Evolutionary conservation across 2,888 invertebrate species (phyloP), one percentile per base, ranked within the genome.

Genomic region (Drosophila pullipes): DNA sequence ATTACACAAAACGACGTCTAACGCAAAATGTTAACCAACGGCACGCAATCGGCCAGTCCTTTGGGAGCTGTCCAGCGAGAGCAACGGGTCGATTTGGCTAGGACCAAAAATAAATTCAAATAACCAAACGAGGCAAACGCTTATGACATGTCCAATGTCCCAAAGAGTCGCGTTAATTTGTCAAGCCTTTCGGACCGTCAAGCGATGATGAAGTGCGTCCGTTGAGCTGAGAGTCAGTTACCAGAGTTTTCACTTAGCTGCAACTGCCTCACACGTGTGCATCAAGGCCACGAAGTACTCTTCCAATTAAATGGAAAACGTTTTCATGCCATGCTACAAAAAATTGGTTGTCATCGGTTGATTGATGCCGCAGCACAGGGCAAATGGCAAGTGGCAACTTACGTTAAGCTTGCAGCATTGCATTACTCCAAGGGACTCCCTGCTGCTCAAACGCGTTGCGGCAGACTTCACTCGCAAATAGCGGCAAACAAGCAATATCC

Each of bases 1-100:
- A 89, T 87, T 87, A 87, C 80, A 76, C 76, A 75, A 85, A 87
- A 77, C 74, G 85, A 70, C 72, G 82, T 85, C 82, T 82, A 68
- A 69, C 74, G 75, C 69, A 69, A 75, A 88, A 81, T 77, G 78
- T 67, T 58, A 63, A 61, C 62, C 77, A 69, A 57, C 65, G 53
- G 76, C 84, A 85, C 84, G 84, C 84, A 76, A 87, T 47, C 69
- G 31, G 31, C 47, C 31, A 30, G 47, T 65, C 77, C 72, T 67
- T 54, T 31, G 84, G 89, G 80, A 77, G 53, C 41, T 30, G 55
- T 18, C 35, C 30, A 11, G 22, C 28, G 13, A 50, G 63, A 53
- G 31, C 37, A 25, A 47, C 30, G 60, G 62, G 63, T 41, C 49
- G 54, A 41, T 66, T 71, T 61, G 44, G 47, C 49, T 31, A 37